phyloP scores from a whole-genome alignment of 2,888 invertebrate genomes.

The Ophion costatus region DNA sequence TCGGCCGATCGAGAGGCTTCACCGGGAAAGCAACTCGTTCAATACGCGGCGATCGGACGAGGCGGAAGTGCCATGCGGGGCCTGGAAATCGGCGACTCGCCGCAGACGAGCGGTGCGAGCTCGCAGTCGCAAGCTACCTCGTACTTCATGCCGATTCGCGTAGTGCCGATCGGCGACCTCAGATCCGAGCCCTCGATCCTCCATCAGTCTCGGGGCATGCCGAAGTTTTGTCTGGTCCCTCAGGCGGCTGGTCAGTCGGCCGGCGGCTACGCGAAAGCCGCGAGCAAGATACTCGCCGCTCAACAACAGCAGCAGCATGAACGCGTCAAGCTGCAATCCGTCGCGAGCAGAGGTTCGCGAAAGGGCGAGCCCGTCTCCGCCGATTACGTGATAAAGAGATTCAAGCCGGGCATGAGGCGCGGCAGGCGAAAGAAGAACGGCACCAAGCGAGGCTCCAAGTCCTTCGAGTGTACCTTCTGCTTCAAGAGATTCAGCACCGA shows the following conservation, averaged over 20 bases:
- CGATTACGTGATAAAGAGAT: slow-evolving; percentile 34
- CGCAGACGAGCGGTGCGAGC: background rate
- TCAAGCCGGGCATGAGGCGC: slow-evolving; percentile 50
- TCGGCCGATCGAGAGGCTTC: background rate
- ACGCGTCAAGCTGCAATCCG: slow-evolving; percentile 21
- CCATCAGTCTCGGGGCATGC: slow-evolving; percentile 79
- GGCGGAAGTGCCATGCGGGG: slow-evolving; percentile 42
- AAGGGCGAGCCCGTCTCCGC: slow-evolving; percentile 20
- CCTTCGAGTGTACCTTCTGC: slow-evolving; percentile 77
- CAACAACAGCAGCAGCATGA: slow-evolving; percentile 3
- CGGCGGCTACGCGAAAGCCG: background rate
- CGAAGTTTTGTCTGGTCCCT: slow-evolving; percentile 80
- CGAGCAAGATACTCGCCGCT: slow-evolving; percentile 21
- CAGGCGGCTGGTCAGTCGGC: slow-evolving; percentile 59
- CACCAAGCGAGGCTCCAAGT: slow-evolving; percentile 66
- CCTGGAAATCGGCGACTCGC: slow-evolving; percentile 47
- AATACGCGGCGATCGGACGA: slow-evolving; percentile 66
- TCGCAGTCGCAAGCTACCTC: slow-evolving; percentile 68
- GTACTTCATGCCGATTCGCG: slow-evolving; percentile 77
- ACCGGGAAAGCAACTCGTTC: background rate
- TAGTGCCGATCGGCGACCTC: slow-evolving; percentile 79
- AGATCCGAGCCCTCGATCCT: slow-evolving; percentile 78
- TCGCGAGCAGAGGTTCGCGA: background rate
- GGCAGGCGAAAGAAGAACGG: slow-evolving; percentile 60
- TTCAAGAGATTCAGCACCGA: slow-evolving; percentile 78